These are phyloP conservation scores for Bombus vancouverensis DNA, from an alignment of 1,140 invertebrate genomes.

Conservation along the genomic window DNA sequence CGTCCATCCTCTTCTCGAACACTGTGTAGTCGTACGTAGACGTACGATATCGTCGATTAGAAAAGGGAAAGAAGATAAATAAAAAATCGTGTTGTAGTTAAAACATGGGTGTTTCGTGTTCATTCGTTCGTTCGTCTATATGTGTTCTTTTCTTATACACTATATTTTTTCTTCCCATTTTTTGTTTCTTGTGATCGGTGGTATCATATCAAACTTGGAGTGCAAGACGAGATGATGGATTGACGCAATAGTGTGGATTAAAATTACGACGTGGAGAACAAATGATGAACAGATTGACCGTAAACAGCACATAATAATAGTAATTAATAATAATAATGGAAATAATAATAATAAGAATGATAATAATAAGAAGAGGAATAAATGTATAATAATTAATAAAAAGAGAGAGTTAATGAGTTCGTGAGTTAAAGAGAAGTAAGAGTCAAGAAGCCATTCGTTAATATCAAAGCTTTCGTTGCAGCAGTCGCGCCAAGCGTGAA, in stretches of 20 bases:
- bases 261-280: constrained; percentile 20
- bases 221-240: constrained; percentile 7
- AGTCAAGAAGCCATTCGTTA: constrained; percentile 75
- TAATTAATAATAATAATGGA: not conserved
- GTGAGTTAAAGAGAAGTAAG: constrained; percentile 62
- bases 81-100: not conserved
- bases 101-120: constrained; percentile 17
- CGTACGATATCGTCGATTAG: not conserved
- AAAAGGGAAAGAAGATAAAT: not conserved
- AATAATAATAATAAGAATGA: constrained; percentile 14
- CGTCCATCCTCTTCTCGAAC: constrained; percentile 28
- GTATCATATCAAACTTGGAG: not conserved
- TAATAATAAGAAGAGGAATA: constrained; percentile 16
- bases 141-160: not conserved
- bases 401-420: constrained; percentile 37
- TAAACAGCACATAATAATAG: constrained; percentile 28
- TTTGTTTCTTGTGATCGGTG: not conserved
- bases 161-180: not conserved
- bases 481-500: constrained; percentile 77
- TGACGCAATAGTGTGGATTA: constrained; percentile 13
- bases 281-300: constrained; percentile 27
- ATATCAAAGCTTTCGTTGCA: constrained; percentile 70
- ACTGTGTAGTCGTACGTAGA: not conserved
- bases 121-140: not conserved
- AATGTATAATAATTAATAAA: constrained; percentile 20